Base-by-base conservation (phyloP, 2,888 invertebrate species). In the Andrena hattorfiana region DNA sequence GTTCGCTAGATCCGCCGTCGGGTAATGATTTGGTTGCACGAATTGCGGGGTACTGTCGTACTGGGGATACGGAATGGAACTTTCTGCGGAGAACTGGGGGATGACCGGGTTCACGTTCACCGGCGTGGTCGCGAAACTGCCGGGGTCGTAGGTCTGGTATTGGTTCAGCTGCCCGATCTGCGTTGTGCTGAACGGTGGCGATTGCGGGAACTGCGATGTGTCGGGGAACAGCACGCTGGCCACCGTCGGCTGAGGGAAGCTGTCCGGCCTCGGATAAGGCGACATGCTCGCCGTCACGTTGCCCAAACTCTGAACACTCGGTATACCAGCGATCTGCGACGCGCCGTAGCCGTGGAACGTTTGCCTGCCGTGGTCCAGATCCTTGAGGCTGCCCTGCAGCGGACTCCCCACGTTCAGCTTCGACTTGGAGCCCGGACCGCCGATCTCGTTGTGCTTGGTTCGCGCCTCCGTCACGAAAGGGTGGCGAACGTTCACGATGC, bases 11-110 rank as follows among this genome's bases (percentile, higher is more conserved):
- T 93, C 92, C 10, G 90, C 86, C 0, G 89, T 80, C 7, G 91
- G 79, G 67, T 90, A 93, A 78, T 90, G 91, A 88, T 90, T 92
- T 0, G 92, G 85, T 68, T 91, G 92, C n/a, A 92, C 90, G 69
- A 92, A 93, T 69, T 91, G 91, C 23, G 88, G 87, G 54, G 89
- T 83, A 76, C 80, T 91, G 13, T 92, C 92, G 42, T 91, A 92
- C 28, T 91, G 92, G 26, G 91, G 87, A 83, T 91, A 93, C 0
- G 91, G 86, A 0, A 93, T 88, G 0, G 91, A 90, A 69, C 83
- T 92, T 30, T 93, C 92, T 0, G 90, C 81, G 2, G 92, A 89
- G 60, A 90, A 93, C 56, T 91, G 92, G 0, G 91, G 89, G 6
- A 92, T 90, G 8, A 91, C 89, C 4, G 91, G 85, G 73, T 92